phyloP scores from a whole-genome alignment of 2,888 invertebrate species.

The Mellilla xanthometata region DNA sequence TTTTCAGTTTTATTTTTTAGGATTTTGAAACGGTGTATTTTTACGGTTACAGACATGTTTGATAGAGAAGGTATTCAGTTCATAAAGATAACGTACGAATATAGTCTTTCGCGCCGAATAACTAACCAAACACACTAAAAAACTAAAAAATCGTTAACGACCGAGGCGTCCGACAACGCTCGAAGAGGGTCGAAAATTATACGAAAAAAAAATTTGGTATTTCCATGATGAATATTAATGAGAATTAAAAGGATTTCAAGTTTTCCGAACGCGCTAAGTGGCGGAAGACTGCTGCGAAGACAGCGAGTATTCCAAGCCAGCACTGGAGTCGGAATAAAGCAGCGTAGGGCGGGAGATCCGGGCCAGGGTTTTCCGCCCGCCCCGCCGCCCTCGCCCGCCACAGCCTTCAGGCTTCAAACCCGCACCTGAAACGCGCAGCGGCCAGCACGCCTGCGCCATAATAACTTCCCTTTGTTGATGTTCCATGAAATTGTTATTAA shows the following conservation, averaged over 20 bases:
- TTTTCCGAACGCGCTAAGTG: slow-evolving; percentile 32
- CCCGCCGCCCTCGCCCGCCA: slow-evolving; percentile 47
- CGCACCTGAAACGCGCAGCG: slow-evolving; percentile 31
- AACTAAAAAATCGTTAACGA: neutral
- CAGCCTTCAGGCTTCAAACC: slow-evolving; percentile 17
- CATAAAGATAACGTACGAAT: neutral
- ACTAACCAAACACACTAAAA: slow-evolving; percentile 5
- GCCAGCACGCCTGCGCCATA: slow-evolving; percentile 30
- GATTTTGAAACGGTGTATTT: slow-evolving; percentile 86
- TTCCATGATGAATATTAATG: slow-evolving; percentile 13
- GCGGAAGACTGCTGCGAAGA: slow-evolving; percentile 12
- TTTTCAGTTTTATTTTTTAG: slow-evolving; percentile 87
- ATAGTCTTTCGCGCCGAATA: slow-evolving; percentile 10
- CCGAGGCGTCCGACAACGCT: neutral
- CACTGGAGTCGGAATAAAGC: slow-evolving; percentile 39
- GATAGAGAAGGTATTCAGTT: slow-evolving; percentile 4
- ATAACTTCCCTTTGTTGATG: slow-evolving; percentile 22
- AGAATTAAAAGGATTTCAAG: slow-evolving; percentile 17
- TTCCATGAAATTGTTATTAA: slow-evolving; percentile 7
- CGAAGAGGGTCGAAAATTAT: neutral
- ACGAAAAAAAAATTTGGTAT: neutral
- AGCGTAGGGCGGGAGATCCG: slow-evolving; percentile 43
- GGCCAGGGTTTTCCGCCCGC: slow-evolving; percentile 10
- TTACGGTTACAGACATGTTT: slow-evolving; percentile 86
- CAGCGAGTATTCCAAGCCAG: slow-evolving; percentile 26